These are phyloP conservation scores for Adelges cooleyi DNA, from an alignment of 1,140 invertebrate species.

Conservation along the genomic window DNA sequence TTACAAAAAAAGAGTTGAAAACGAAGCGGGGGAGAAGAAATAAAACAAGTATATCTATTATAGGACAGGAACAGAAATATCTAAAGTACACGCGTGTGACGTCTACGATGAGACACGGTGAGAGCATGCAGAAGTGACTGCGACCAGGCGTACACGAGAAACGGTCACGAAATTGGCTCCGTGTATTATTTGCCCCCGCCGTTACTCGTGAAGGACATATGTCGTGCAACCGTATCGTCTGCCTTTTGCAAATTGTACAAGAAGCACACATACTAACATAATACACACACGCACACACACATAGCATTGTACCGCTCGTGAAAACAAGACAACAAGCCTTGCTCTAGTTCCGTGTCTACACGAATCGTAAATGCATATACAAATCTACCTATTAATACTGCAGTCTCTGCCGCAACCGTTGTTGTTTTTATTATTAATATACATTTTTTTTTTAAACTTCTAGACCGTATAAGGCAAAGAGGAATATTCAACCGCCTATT, in stretches of 20 bases:
- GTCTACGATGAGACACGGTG: too few species aligned
- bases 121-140: too few species aligned
- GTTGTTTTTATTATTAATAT: not conserved
- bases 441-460: too few species aligned
- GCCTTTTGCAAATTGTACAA: constrained; percentile 13
- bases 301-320: not conserved
- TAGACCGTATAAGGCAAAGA: constrained; percentile 12
- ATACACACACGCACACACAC: not conserved
- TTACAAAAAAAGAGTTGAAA: too few species aligned
- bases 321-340: constrained; percentile 9
- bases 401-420: not conserved
- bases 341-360: constrained; percentile 21
- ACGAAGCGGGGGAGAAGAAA: too few species aligned
- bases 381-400: not conserved
- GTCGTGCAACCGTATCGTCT: constrained; percentile 23
- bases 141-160: not conserved
- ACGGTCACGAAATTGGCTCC: constrained; percentile 25
- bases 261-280: too few species aligned
- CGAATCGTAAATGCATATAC: not conserved
- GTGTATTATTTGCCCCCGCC: constrained; percentile 10
- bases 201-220: constrained; percentile 19
- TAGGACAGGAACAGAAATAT: too few species aligned
- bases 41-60: too few species aligned
- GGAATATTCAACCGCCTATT: not conserved
- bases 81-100: too few species aligned